Conservation (phyloP, 1,140 invertebrate species). For the Monochamus saltuarius region DNA sequence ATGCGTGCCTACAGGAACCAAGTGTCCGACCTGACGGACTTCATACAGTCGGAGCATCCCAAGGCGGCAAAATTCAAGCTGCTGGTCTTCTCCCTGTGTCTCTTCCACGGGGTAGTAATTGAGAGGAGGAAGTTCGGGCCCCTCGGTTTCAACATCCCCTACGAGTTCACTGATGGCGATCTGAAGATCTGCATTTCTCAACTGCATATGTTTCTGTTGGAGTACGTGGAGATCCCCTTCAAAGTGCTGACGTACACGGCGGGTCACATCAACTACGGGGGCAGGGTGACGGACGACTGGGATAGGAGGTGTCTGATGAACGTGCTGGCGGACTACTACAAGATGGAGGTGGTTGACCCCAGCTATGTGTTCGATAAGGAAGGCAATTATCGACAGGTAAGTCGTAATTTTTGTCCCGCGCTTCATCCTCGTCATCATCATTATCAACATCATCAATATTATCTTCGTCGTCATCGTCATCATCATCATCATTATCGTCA, state of each 20-base stretch:
- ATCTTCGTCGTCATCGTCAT: no score
- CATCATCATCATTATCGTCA: no score
- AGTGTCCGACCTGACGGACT: conserved; percentile 57
- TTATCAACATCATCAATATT: no score
- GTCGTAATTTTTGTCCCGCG: background rate
- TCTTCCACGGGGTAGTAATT: conserved; percentile 69
- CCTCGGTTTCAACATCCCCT: conserved; percentile 72
- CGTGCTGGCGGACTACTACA: conserved; percentile 72
- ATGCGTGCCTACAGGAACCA: conserved; percentile 60
- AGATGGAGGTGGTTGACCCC: conserved; percentile 55
- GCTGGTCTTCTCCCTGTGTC: conserved; percentile 67
- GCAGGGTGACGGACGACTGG: conserved; percentile 83
- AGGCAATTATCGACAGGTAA: conserved; percentile 64
- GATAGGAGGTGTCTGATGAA: conserved; percentile 75
- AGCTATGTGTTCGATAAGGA: conserved; percentile 63
- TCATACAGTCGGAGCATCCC: conserved; percentile 55
- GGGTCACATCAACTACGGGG: conserved; percentile 85
- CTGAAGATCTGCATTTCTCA: conserved; percentile 71
- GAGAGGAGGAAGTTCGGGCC: conserved; percentile 73
- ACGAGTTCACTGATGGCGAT: conserved; percentile 77
- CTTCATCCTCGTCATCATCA: no score
- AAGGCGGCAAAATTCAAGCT: conserved; percentile 64
- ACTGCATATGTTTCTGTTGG: conserved; percentile 65
- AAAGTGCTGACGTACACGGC: conserved; percentile 68
- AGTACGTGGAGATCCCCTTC: conserved; percentile 65